Evolutionary conservation across 2,888 invertebrate genomes (phyloP), one percentile per base, ranked within the genome.

Genomic region (Pyrgus malvae): DNA sequence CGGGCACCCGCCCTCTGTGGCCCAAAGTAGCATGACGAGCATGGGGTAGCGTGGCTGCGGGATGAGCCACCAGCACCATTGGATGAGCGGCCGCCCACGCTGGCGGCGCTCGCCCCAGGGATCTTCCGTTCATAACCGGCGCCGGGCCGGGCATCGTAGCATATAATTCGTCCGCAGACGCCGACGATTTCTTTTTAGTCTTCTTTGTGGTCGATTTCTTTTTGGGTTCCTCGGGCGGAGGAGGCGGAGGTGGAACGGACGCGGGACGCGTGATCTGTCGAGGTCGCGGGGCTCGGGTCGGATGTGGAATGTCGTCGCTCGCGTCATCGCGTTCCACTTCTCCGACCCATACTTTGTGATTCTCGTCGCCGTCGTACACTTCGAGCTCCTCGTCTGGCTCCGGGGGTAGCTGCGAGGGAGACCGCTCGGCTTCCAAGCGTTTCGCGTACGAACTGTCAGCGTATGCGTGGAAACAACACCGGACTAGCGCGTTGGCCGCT

Each of bases 391-490:
- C 96, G 56, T 94, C 94, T 23, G 65, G 63, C 68, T 86, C 87
- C 64, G 78, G 83, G 1, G 78, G 83, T 59, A 80, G 66, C 63
- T 81, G 84, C 14, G 83, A 69, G 12, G 89, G 88, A 23, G 85
- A 70, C 17, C 91, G 89, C 64, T 92, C 93, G 7, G 93, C 93
- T 74, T 94, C 94, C 67, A 96, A 90, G 63, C 96, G 95, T 69
- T 95, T 95, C 40, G 96, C 98, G 80, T 98, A 98, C 63, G 97
- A 97, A 67, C 97, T 97, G 82, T 98, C 98, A 0, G 98, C 98
- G 85, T 98, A 99, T 45, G 98, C 98, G 89, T 98, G 98, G 88
- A 99, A 99, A 88, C 98, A 98, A 85, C 98, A 98, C 69, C 98
- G 93, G 62, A 99, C 99, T 74, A 99, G 92, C 67, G 99, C 99